Base-by-base conservation (phyloP, 2,797 vertebrate genomes). In the Oryzias sinensis region DNA sequence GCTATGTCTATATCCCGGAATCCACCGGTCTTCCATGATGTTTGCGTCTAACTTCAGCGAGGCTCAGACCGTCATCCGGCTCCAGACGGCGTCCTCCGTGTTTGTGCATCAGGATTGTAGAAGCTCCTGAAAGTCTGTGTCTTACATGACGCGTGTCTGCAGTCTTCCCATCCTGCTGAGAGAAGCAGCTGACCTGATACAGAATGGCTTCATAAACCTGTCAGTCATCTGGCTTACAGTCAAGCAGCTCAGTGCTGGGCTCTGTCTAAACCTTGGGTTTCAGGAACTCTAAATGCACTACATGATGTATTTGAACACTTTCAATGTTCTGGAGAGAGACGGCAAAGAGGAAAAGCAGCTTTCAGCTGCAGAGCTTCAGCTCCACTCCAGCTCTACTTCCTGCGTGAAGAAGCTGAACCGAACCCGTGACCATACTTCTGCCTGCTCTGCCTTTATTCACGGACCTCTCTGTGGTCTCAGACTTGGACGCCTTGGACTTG, bases 321-420 rank as follows among this genome's bases (percentile, higher is more conserved):
- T 37, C 9, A 11, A 37, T 37, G 33, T 37, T 37, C 33, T 9
- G 4, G 33, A 11, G 9, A 37, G 33, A 37, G 11, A 2, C 33
- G 11, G 33, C 7, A 33, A 27, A 27, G 27, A 27, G 27, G 7
- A 27, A 7, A 27, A 7, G 25, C 25, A 27, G 25, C 5, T 27
- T 27, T 9, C 29, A 33, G 29, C 29, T 33, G 29, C 7, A 7
- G 2, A 9, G 29, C 2, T 33, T 7, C 29, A 9, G 29, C 18
- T 43, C 16, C 1, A 9, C 64, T 62, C 47, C 13, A 3, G 2
- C 58, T 70, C 68, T 74, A 62, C 44, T 68, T 77, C 61, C 66
- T 72, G 70, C 49, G 71, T 58, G 1, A 48, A 44, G 40, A 15
- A 29, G 15, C 4, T 11, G 54, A 14, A 45, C 33, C 54, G 45